Percentiles rank a stretch among this genome's conserved stretches.
phyloP scores from a whole-genome alignment of 2,113 vertebrate genomes.

The Poecile atricapillus region DNA sequence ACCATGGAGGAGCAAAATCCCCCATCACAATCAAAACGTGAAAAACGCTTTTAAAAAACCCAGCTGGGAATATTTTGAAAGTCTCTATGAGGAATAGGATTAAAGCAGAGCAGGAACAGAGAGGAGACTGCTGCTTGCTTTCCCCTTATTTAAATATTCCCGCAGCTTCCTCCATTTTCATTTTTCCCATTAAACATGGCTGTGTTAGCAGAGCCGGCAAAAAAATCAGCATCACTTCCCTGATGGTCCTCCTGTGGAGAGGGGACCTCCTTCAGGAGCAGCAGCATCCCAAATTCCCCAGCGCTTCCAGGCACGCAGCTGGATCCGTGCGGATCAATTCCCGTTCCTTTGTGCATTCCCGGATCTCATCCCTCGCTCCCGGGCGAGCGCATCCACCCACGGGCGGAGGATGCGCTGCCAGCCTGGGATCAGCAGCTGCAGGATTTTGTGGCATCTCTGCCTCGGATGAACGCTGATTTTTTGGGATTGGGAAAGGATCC shows the following conservation, averaged over 20 bases:
- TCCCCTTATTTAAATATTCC: constrained; percentile 70
- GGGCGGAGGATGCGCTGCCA: constrained; percentile 23
- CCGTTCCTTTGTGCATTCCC: constrained; percentile 38
- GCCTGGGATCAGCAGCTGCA: neutral
- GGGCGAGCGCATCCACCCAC: constrained; percentile 35
- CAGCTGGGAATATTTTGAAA: neutral
- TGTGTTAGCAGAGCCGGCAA: constrained; percentile 36
- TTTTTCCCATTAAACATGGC: constrained; percentile 69
- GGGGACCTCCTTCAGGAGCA: constrained; percentile 78
- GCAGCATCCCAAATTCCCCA: constrained; percentile 77
- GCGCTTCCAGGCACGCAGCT: constrained; percentile 28
- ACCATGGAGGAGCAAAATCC: neutral
- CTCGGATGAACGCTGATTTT: neutral
- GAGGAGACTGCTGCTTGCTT: constrained; percentile 41
- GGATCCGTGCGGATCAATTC: constrained; percentile 15
- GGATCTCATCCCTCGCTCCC: constrained; percentile 31
- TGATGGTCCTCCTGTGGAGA: constrained; percentile 62
- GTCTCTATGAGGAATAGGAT: neutral
- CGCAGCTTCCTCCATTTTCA: constrained; percentile 80
- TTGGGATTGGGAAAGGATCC: neutral
- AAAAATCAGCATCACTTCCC: constrained; percentile 40
- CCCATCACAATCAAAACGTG: fast-evolving
- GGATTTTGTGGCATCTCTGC: neutral
- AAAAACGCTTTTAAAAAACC: neutral
- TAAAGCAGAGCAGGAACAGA: neutral